Percentiles rank a stretch among this genome's conserved stretches.
These are phyloP conservation scores for Diplodus puntazzo DNA, from an alignment of 2,797 vertebrate species.

Conservation along the genomic window DNA sequence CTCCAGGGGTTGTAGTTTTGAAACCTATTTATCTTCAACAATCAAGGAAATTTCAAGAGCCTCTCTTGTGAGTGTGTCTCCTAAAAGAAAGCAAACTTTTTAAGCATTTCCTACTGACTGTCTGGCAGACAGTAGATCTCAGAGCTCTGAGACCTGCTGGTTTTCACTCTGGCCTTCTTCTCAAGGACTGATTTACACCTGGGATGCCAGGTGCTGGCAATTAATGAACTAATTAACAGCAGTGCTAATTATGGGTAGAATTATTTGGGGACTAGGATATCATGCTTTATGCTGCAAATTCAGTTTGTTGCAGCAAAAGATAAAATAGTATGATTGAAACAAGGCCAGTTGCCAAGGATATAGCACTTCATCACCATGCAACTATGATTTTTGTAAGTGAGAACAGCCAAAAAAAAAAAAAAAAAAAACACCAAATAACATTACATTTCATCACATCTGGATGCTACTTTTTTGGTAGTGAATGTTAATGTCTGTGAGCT, in stretches of 20 bases:
- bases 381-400: too few species aligned
- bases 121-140: constrained; percentile 1
- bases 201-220: constrained; percentile 51
- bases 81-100: constrained; percentile 1
- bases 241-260: constrained; percentile 39
- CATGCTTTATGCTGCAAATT: neutral
- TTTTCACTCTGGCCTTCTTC: constrained; percentile 18
- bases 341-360: too few species aligned
- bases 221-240: constrained; percentile 47
- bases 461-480: neutral
- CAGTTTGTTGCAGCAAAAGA: neutral
- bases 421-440: too few species aligned
- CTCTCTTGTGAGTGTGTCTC: neutral
- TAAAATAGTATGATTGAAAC: neutral
- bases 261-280: constrained; percentile 20
- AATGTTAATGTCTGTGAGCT: too few species aligned
- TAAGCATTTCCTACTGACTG: neutral
- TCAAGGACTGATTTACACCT: constrained; percentile 26
- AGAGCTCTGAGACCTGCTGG: constrained; percentile 25
- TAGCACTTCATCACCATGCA: too few species aligned
- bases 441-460: neutral
- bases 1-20: neutral
- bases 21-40: neutral
- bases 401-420: too few species aligned
- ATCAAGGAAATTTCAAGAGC: neutral